Percentiles rank a stretch among this genome's conserved stretches.
phyloP scores from a whole-genome alignment of 1,140 invertebrate genomes.

The Pseudomyrmex pallidus region DNA sequence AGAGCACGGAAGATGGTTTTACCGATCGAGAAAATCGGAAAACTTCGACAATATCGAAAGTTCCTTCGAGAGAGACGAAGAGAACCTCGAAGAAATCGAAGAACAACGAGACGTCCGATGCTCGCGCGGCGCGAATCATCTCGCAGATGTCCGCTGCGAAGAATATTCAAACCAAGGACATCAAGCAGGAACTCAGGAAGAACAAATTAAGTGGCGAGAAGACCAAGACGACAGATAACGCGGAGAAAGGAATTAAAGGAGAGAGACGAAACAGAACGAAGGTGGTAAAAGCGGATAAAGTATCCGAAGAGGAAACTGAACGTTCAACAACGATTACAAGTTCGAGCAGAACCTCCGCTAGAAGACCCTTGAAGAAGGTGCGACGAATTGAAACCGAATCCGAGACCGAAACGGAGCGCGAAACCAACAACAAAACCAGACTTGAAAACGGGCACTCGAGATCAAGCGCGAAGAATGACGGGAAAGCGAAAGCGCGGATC shows the following conservation, averaged over 20 bases:
- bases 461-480: background rate
- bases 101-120: constrained; percentile 34
- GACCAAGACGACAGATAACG: constrained; percentile 15
- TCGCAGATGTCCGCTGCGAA: constrained; percentile 63
- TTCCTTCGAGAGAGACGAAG: background rate
- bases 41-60: background rate
- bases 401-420: constrained; percentile 28
- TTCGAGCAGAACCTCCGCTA: constrained; percentile 10
- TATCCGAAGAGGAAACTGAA: constrained; percentile 9
- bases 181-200: constrained; percentile 76
- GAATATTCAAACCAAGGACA: constrained; percentile 70
- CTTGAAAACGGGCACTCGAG: background rate
- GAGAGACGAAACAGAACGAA: constrained; percentile 35
- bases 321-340: constrained; percentile 10
- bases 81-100: constrained; percentile 13
- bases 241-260: constrained; percentile 35
- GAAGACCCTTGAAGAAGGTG: constrained; percentile 49
- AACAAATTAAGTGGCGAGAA: constrained; percentile 75
- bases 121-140: constrained; percentile 67
- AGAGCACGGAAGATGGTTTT: constrained; percentile 25
- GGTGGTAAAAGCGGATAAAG: background rate
- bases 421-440: background rate
- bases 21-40: background rate
- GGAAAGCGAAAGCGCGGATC: constrained; percentile 16
- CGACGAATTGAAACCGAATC: constrained; percentile 32